Conservation (phyloP, 2,888 invertebrate species). For the Pristionchus fissidentatus region DNA sequence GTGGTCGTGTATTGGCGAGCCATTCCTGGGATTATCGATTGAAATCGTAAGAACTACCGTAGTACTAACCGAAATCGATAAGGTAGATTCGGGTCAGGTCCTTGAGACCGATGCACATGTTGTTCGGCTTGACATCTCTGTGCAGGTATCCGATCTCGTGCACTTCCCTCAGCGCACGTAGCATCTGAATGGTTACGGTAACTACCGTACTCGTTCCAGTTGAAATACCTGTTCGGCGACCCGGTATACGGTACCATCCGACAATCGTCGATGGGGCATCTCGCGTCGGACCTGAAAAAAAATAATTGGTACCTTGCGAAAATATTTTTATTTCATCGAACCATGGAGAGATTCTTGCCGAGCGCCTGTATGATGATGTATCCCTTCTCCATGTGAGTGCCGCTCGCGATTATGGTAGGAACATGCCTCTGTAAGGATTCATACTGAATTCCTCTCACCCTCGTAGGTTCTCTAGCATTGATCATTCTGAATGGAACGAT, state of each 20-base stretch:
- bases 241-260: slow-evolving; percentile 28
- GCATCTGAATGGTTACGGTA: background rate
- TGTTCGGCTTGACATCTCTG: slow-evolving; percentile 37
- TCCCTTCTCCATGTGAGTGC: slow-evolving; percentile 20
- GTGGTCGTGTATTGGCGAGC: slow-evolving; percentile 12
- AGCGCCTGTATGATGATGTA: slow-evolving; percentile 41
- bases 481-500: too few species aligned
- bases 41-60: background rate
- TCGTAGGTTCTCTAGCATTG: too few species aligned
- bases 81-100: slow-evolving; percentile 36
- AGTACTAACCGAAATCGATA: background rate
- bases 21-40: background rate
- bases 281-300: background rate
- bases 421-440: slow-evolving; percentile 17
- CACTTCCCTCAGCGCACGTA: background rate
- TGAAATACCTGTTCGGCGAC: slow-evolving; percentile 24
- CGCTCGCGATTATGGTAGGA: slow-evolving; percentile 25
- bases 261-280: slow-evolving; percentile 4
- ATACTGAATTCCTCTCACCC: background rate
- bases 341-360: slow-evolving; percentile 34
- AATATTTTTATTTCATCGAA: background rate
- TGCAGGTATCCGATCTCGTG: slow-evolving; percentile 37
- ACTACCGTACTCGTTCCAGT: background rate
- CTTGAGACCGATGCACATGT: slow-evolving; percentile 29
- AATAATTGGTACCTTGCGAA: background rate